A percentile compares a stretch with the other conserved stretches of the same genome.
phyloP scores from a whole-genome alignment of 2,888 invertebrate genomes.

The Sesia apiformis region DNA sequence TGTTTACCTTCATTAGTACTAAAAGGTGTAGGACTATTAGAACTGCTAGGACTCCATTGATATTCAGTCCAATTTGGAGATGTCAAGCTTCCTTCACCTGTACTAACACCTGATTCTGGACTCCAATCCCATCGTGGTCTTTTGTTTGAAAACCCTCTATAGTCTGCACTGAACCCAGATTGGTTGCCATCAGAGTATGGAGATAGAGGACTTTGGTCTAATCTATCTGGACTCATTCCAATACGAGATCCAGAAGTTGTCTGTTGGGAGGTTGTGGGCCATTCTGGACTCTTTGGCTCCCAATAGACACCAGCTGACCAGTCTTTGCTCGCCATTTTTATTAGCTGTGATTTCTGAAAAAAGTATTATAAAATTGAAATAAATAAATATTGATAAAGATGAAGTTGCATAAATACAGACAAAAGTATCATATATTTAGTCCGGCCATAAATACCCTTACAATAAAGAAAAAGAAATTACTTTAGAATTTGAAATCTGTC shows the following conservation, averaged over 20 bases:
- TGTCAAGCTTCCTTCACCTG: conserved; percentile 42
- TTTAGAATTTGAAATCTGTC: too few relatives aligned
- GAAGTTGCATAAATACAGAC: too few relatives aligned
- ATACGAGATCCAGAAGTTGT: conserved; percentile 23
- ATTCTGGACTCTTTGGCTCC: conserved; percentile 61
- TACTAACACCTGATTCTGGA: conserved; percentile 53
- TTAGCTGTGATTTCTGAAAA: conserved; percentile 41
- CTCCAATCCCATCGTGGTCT: conserved; percentile 58
- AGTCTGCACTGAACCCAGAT: conserved; percentile 56
- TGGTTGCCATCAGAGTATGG: conserved; percentile 52
- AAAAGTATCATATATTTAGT: too few relatives aligned
- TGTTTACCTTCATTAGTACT: conserved; percentile 47
- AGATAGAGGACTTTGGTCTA: conserved; percentile 39
- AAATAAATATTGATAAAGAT: too few relatives aligned
- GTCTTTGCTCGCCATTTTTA: conserved; percentile 54
- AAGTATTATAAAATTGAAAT: conserved; percentile 2
- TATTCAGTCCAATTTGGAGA: conserved; percentile 56
- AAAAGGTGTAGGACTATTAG: conserved; percentile 58
- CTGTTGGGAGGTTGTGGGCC: conserved; percentile 30
- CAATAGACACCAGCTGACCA: conserved; percentile 63
- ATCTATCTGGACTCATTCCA: conserved; percentile 42
- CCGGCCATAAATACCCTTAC: too few relatives aligned
- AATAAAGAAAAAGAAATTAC: too few relatives aligned
- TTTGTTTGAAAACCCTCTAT: conserved; percentile 23
- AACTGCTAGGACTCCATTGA: conserved; percentile 73